phyloP scores from a whole-genome alignment of 2,113 vertebrate genomes.

The Synodontis membranacea region DNA sequence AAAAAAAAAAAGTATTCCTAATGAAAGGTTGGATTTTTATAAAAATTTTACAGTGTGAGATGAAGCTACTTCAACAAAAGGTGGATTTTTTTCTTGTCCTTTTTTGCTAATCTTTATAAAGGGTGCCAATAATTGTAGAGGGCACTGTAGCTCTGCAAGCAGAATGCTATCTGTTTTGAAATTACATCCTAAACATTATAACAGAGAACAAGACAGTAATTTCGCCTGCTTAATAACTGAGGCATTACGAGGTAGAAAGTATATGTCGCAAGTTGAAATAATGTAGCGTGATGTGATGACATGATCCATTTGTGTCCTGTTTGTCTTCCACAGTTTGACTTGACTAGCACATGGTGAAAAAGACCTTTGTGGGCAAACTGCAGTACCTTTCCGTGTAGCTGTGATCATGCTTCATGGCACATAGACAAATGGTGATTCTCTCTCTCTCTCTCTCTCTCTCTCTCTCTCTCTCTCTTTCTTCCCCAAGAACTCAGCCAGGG shows the following conservation, averaged over 20 bases:
- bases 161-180: not conserved
- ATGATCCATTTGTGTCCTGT: not conserved
- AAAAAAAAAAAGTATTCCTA: too few relatives aligned
- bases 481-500: conserved; percentile 53
- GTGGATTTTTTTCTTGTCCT: too few relatives aligned
- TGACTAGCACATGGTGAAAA: conserved; percentile 39
- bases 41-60: too few relatives aligned
- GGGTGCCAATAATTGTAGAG: too few relatives aligned
- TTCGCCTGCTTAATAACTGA: not conserved
- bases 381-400: conserved; percentile 61
- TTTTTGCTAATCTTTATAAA: too few relatives aligned
- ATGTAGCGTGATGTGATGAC: not conserved
- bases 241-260: not conserved
- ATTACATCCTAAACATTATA: not conserved
- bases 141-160: too few relatives aligned
- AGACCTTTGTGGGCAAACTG: conserved; percentile 58
- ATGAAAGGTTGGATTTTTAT: too few relatives aligned
- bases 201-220: not conserved
- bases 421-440: conserved; percentile 58
- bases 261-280: not conserved
- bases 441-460: conserved; percentile 27
- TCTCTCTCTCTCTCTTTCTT: conserved; percentile 43
- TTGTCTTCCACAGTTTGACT: conserved; percentile 33
- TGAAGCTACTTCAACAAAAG: too few relatives aligned
- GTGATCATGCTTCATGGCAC: conserved; percentile 61